Evolutionary conservation across 1,140 invertebrate genomes (phyloP), one percentile per base, ranked within the genome.

Genomic region (Drosophila mojavensis): DNA sequence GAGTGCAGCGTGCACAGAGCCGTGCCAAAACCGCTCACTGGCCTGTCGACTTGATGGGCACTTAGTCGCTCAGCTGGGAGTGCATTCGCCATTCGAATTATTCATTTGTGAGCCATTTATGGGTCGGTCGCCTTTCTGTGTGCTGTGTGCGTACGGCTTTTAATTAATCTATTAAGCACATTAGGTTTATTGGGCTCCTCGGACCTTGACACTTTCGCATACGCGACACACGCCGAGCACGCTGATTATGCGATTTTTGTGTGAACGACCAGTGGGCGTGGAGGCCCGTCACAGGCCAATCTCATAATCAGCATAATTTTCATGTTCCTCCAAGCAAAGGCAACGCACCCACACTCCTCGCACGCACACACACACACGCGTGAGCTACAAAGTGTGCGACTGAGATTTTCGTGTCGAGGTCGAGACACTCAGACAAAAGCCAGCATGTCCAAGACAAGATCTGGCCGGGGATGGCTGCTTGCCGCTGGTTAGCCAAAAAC

Each of bases 221-320:
- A 30, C 28, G 24, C 56, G 24, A 39, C 15, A n/a, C 10, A 76
- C 55, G 20, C 20, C 5, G 28, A 60, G 51, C 56, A 54, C 72
- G 59, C 73, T 67, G 53, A 77, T 68, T 59, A 63, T 65, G 76
- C 54, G 48, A 64, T 43, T 55, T 69, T 68, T 63, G 33, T 56
- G 5, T 45, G 51, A 28, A 45, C 56, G 47, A 51, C 33, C 41
- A 39, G 28, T 61, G 43, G 78, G 75, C 79, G 78, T 81, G 62
- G 56, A 56, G 60, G 73, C 81, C 71, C 64, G 60, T 51, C 68
- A 72, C 62, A 66, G 76, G 63, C 63, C 80, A 89, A 78, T 84
- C 84, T 84, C 68, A 81, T 89, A 89, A 89, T 89, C 84, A 89
- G 84, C 78, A 88, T 89, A 83, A 88, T 88, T 88, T 74, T 84